Percentiles rank a stretch among this genome's conserved stretches.
phyloP scores from a whole-genome alignment of 2,113 vertebrate species.

The Sterrhoptilus dennistouni region DNA sequence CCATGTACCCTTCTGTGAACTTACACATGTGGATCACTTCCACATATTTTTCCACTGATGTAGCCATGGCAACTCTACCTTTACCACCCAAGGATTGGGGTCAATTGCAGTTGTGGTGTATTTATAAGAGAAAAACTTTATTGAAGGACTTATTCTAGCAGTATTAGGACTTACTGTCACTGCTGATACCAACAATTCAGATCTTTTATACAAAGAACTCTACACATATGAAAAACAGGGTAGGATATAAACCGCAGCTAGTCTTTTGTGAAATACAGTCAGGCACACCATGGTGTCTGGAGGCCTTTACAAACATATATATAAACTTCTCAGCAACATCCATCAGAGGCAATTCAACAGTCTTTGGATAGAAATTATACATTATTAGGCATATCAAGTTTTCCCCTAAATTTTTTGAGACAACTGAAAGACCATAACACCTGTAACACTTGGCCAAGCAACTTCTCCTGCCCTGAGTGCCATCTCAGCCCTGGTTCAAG shows the following conservation, averaged over 20 bases:
- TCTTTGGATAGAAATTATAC: rapidly evolving
- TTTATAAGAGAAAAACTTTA: neutral
- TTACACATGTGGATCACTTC: rapidly evolving
- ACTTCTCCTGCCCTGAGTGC: rapidly evolving
- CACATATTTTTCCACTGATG: neutral
- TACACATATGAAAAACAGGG: neutral
- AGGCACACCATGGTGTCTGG: rapidly evolving
- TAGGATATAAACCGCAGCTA: neutral
- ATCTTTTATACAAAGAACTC: neutral
- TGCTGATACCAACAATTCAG: neutral
- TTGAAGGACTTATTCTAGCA: neutral
- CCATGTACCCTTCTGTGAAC: neutral
- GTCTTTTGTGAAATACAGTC: neutral
- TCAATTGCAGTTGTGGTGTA: neutral
- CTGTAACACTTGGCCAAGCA: neutral
- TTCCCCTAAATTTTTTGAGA: neutral
- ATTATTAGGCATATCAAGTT: neutral
- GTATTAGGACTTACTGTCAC: neutral
- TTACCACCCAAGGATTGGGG: neutral
- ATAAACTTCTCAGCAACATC: neutral
- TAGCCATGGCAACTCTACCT: neutral
- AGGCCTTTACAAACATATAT: rapidly evolving
- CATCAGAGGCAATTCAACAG: neutral
- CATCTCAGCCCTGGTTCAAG: neutral
- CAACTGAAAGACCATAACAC: rapidly evolving